Percentiles rank a stretch among this genome's conserved stretches.
Conservation (phyloP, 1,140 invertebrate species). For the Ectropis grisescens region DNA sequence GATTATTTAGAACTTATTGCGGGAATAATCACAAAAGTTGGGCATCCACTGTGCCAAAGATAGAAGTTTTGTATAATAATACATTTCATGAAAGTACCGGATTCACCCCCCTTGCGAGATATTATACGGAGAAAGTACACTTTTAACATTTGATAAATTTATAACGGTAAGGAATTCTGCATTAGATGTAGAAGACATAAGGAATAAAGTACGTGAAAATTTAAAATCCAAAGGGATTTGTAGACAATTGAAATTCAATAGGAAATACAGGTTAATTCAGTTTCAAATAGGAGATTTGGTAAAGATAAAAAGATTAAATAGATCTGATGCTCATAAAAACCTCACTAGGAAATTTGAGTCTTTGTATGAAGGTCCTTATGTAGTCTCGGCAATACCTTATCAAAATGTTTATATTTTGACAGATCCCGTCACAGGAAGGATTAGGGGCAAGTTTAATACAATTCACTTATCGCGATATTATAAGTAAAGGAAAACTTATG, state of each 20-base stretch:
- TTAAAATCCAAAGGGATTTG: neutral
- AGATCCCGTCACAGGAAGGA: conserved; percentile 1
- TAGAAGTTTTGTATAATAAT: conserved; percentile 35
- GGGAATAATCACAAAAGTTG: conserved; percentile 15
- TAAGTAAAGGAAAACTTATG: neutral
- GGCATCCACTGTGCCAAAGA: conserved; percentile 10
- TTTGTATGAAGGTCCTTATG: conserved; percentile 14
- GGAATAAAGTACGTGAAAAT: conserved; percentile 5
- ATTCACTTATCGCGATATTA: conserved; percentile 8
- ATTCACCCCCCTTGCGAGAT: conserved; percentile 41
- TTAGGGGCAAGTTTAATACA: conserved; percentile 13
- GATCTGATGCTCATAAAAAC: conserved; percentile 12
- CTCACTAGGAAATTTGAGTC: conserved; percentile 15
- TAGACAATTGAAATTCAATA: conserved; percentile 11
- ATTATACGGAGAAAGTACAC: conserved; percentile 20
- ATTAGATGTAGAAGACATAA: conserved; percentile 6
- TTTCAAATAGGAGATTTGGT: conserved; percentile 12
- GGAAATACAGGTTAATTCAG: conserved; percentile 7
- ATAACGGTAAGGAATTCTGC: neutral
- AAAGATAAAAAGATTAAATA: conserved; percentile 14
- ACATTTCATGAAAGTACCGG: conserved; percentile 32
- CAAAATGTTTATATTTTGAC: conserved; percentile 16
- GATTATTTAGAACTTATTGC: conserved; percentile 27
- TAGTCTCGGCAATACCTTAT: conserved; percentile 9
- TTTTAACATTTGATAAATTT: no score